phyloP scores from a whole-genome alignment of 1,140 invertebrate genomes.

The Holcopasites calliopsidis region DNA sequence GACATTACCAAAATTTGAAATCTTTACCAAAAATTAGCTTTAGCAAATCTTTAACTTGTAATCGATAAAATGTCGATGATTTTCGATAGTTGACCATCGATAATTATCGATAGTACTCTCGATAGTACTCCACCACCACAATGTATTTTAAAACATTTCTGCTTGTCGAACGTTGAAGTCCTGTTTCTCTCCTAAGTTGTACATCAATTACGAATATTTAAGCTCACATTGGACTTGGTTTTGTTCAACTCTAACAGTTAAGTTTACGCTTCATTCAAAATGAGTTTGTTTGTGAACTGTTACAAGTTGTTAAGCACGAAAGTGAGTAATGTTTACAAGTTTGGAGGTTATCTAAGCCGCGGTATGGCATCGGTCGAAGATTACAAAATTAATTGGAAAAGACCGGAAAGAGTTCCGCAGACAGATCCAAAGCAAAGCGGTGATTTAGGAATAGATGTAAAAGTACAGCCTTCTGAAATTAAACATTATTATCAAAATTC shows the following conservation, averaged over 20 bases:
- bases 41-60: too few species aligned
- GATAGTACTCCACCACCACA: too few species aligned
- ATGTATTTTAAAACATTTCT: too few species aligned
- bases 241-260: background rate
- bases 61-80: too few species aligned
- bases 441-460: constrained; percentile 78
- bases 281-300: background rate
- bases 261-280: background rate
- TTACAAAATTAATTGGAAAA: constrained; percentile 2
- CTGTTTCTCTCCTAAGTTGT: too few species aligned
- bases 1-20: too few species aligned
- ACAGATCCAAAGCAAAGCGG: constrained; percentile 81
- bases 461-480: constrained; percentile 73
- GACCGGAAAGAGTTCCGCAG: constrained; percentile 18
- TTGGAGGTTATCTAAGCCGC: constrained; percentile 18
- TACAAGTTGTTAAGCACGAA: background rate
- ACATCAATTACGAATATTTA: background rate
- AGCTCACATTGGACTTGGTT: background rate
- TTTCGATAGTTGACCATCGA: too few species aligned
- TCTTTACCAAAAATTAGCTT: too few species aligned
- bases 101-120: too few species aligned
- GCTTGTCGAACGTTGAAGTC: too few species aligned
- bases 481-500: constrained; percentile 74
- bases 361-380: background rate
- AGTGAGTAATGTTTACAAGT: background rate